phyloP scores from a whole-genome alignment of 1,140 invertebrate genomes.

The Marisa cornuarietis region DNA sequence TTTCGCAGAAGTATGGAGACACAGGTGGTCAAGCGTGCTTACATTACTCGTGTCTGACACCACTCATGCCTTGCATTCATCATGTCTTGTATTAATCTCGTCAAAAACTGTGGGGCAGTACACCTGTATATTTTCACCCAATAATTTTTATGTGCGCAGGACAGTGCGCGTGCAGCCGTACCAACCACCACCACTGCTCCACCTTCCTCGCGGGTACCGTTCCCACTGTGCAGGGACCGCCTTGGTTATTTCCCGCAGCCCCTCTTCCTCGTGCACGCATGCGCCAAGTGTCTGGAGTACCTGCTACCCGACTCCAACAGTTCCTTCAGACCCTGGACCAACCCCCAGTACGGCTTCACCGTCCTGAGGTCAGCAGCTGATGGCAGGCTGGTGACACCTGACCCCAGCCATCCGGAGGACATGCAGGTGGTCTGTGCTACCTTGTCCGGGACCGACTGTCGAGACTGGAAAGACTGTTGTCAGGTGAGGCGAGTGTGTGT shows the following conservation, averaged over 20 bases:
- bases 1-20: too few species aligned
- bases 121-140: too few species aligned
- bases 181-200: too few species aligned
- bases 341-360: background rate
- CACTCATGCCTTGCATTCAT: too few species aligned
- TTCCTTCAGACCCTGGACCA: background rate
- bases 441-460: background rate
- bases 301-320: background rate
- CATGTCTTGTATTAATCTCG: too few species aligned
- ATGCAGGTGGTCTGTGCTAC: conserved; percentile 9
- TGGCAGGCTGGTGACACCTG: background rate
- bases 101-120: too few species aligned
- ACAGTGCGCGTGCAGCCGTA: too few species aligned
- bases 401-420: background rate
- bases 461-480: conserved; percentile 13
- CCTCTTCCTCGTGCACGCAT: conserved; percentile 3
- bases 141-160: too few species aligned
- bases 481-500: background rate
- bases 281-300: conserved; percentile 8
- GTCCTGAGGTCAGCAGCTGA: background rate
- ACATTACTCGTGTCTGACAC: too few species aligned
- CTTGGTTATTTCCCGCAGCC: background rate
- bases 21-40: too few species aligned
- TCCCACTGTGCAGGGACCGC: conserved; percentile 1
- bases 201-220: too few species aligned